phyloP scores from a whole-genome alignment of 2,888 invertebrate species.

The Epistrophella euchroma region DNA sequence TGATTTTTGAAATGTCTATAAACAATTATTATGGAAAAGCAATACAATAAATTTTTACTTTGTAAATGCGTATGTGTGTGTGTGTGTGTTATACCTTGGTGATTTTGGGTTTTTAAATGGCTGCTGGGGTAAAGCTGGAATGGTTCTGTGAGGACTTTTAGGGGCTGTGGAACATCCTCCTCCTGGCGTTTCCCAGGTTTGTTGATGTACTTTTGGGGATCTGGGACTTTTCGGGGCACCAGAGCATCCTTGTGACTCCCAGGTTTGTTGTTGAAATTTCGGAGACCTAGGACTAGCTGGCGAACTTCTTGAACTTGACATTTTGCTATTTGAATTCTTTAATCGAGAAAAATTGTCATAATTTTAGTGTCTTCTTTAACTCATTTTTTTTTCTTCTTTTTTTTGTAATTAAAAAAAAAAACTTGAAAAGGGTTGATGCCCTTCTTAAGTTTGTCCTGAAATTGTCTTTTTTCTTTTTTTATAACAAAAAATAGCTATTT shows the following conservation, averaged over 20 bases:
- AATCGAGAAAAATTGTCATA: not conserved
- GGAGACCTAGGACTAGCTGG: slow-evolving; percentile 78
- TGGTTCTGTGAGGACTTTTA: slow-evolving; percentile 67
- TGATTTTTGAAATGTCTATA: slow-evolving; percentile 70
- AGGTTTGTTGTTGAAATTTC: slow-evolving; percentile 77
- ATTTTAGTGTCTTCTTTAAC: not conserved
- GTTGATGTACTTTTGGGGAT: slow-evolving; percentile 78
- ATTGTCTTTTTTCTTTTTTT: no score
- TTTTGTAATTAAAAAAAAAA: no score
- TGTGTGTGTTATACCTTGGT: slow-evolving; percentile 79
- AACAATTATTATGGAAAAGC: not conserved
- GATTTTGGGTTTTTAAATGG: slow-evolving; percentile 81
- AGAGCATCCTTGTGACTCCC: slow-evolving; percentile 76
- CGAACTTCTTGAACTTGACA: slow-evolving; percentile 76
- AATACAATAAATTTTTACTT: not conserved
- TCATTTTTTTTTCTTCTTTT: no score
- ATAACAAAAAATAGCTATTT: no score
- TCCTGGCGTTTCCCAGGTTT: slow-evolving; percentile 76
- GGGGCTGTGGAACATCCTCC: slow-evolving; percentile 49
- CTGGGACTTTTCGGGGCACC: slow-evolving; percentile 75
- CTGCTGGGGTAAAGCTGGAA: slow-evolving; percentile 79
- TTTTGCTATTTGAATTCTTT: slow-evolving; percentile 62
- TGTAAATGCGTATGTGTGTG: not conserved
- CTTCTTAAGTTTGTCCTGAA: no score
- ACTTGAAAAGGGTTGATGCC: no score